Conservation (phyloP, 2,113 vertebrate species). For the Perca flavescens region DNA sequence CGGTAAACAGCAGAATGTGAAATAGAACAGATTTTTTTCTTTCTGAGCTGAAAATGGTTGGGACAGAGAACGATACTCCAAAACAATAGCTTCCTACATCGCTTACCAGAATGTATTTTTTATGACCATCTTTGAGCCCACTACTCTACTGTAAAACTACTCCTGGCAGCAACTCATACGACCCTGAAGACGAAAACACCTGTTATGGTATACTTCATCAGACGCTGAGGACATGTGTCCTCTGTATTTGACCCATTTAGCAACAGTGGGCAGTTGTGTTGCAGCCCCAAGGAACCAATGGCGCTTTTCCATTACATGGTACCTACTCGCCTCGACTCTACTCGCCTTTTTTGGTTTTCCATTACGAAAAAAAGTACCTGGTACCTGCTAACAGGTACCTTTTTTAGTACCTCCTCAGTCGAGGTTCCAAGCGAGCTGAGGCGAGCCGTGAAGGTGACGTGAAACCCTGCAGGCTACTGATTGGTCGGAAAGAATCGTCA, state of each 20-base stretch:
- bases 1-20: no score
- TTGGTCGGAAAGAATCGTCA: no score
- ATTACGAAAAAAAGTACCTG: no score
- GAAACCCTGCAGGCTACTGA: no score
- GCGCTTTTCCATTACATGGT: no score
- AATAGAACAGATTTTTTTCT: slow-evolving; percentile 19
- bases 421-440: no score
- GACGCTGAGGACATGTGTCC: slow-evolving; percentile 24
- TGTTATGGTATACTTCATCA: slow-evolving; percentile 26
- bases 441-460: no score
- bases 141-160: no score
- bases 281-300: slow-evolving; percentile 11
- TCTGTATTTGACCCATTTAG: slow-evolving; percentile 26
- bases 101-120: neutral
- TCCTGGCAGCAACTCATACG: slow-evolving; percentile 15
- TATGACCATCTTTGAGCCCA: neutral
- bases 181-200: slow-evolving; percentile 40
- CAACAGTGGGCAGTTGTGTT: slow-evolving; percentile 3
- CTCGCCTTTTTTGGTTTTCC: no score
- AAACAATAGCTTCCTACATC: neutral
- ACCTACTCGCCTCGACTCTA: no score
- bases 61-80: neutral
- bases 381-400: no score
- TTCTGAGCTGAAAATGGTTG: neutral
- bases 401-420: no score